Evolutionary conservation across 2,888 invertebrate genomes (phyloP), one percentile per base, ranked within the genome.

Genomic region (Deilephila porcellus): DNA sequence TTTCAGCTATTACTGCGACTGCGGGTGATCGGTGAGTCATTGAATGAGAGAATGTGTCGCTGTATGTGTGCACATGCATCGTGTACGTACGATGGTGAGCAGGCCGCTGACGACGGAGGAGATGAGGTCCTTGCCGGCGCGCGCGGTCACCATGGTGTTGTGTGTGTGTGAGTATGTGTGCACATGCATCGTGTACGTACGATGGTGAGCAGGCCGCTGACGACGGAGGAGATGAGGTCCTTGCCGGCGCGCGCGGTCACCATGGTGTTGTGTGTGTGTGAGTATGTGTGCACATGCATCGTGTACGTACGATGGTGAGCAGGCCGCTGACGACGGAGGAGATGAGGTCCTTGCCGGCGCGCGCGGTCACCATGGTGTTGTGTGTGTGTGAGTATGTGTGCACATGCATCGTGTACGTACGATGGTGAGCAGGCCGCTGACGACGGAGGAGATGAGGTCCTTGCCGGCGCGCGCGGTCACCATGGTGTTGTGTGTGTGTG

Each of bases 181-280:
- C n/a, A 3, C 6, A 37, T 45, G 11, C 6, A 20, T 37, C 14
- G 45, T 37, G 1, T 32, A 96, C 97, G 96, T 92, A 98, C 98
- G 88, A 99, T 99, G 32, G 99, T 99, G 29, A 99, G 95, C 67
- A 99, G 95, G 2, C 99, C 99, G 80, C 99, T 99, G 73, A 99
- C 99, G 45, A 99, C 96, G 60, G 98, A 98, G 19, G 99, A 98
- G 75, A 99, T 98, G 82, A 99, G 96, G 95, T 99, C 99, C 95
- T 99, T 99, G 80, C 99, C 98, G 77, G 99, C 98, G 78, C 99
- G 95, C 11, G 99, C 99, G 86, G 98, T 99, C 64, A 99, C 99
- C 90, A 99, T 99, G 20, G 99, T 99, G 92, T 99, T 99, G 93
- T 99, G 99, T 0, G 99, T n/a, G n/a, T n/a, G n/a, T n/a, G n/a